Evolutionary conservation across 2,113 vertebrate genomes (phyloP).

Genomic region (Nestor notabilis): DNA sequence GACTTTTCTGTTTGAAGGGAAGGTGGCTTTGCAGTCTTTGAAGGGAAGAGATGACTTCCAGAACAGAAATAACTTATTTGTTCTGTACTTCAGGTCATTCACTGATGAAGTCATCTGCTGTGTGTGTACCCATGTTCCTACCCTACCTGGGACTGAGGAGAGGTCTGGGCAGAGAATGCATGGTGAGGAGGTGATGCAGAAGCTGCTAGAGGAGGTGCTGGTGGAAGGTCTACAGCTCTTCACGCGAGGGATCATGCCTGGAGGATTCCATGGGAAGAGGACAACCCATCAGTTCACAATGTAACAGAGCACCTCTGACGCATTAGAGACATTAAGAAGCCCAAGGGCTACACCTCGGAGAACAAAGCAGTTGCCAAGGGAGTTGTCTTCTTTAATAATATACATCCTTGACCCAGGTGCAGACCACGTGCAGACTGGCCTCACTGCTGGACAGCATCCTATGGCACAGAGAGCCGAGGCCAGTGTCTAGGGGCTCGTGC

Average conservation of each 20-base stretch:
- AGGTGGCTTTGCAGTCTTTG: background rate
- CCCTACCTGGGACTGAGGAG: background rate
- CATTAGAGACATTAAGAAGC: background rate
- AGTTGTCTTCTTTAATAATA: background rate
- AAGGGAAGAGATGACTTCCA: background rate
- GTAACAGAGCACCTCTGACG: background rate
- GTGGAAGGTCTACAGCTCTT: background rate
- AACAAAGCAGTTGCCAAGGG: background rate
- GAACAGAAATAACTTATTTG: background rate
- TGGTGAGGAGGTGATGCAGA: background rate
- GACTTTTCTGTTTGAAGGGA: background rate
- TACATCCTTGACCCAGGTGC: background rate
- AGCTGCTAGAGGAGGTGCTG: background rate
- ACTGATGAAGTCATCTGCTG: background rate
- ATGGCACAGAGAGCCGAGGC: background rate
- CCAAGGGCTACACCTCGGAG: background rate
- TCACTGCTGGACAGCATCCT: background rate
- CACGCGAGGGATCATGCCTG: background rate
- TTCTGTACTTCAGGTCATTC: background rate
- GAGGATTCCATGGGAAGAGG: background rate
- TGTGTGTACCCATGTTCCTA: background rate
- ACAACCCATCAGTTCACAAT: background rate
- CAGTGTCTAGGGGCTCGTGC: background rate
- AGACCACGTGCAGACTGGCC: background rate
- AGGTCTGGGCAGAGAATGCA: background rate